phyloP scores from a whole-genome alignment of 2,113 vertebrate genomes.

The Zootoca vivipara region DNA sequence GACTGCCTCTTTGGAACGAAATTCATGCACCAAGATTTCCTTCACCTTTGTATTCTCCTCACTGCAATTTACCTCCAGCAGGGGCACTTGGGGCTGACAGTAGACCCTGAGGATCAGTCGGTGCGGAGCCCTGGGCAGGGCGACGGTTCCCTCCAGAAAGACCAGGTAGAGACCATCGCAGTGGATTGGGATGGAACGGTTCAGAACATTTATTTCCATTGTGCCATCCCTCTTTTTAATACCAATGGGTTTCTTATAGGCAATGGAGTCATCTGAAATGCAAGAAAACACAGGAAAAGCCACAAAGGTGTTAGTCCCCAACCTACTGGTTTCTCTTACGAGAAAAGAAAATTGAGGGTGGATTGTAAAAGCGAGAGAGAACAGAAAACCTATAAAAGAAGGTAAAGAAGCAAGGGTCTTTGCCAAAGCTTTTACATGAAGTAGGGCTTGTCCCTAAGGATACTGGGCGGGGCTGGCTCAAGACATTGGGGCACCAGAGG shows the following conservation, averaged over 20 bases:
- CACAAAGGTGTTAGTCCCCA: not conserved
- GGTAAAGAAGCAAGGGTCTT: not conserved
- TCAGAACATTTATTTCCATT: not conserved
- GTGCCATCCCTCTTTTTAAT: slow-evolving; percentile 3
- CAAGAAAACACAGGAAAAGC: slow-evolving; percentile 4
- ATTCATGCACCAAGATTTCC: not conserved
- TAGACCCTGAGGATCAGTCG: not conserved
- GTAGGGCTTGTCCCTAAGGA: no score
- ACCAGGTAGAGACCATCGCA: slow-evolving; percentile 21
- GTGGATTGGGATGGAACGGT: slow-evolving; percentile 14
- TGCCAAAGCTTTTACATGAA: not conserved
- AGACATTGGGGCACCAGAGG: no score
- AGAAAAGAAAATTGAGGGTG: not conserved
- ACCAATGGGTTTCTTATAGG: not conserved
- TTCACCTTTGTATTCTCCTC: not conserved
- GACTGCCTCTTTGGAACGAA: not conserved
- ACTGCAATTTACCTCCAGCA: not conserved
- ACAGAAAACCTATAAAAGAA: not conserved
- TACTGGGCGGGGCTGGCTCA: no score
- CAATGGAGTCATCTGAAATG: not conserved
- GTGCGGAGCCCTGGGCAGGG: not conserved
- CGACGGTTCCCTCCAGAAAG: slow-evolving; percentile 1
- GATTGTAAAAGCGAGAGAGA: not conserved
- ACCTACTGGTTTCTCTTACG: not conserved
- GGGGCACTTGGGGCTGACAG: not conserved